Conservation (phyloP, 2,797 vertebrate species). For the Scarus forsteni region DNA sequence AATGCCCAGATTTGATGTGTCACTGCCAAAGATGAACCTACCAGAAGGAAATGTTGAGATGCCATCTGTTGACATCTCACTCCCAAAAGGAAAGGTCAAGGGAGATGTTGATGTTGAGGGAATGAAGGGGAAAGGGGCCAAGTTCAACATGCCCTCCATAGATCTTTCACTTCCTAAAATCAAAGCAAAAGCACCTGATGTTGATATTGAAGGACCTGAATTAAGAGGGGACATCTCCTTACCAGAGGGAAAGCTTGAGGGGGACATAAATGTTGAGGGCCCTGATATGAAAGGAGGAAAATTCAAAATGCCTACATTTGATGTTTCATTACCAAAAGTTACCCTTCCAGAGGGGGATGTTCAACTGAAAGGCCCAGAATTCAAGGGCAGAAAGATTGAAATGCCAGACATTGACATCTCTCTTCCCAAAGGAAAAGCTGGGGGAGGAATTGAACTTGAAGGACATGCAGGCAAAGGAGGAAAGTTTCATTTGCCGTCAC, state of each 20-base stretch:
- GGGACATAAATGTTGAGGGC: slow-evolving; percentile 35
- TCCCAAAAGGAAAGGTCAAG: slow-evolving; percentile 48
- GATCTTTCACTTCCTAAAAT: slow-evolving; percentile 55
- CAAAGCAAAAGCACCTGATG: slow-evolving; percentile 30
- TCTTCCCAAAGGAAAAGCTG: slow-evolving; percentile 43
- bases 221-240: slow-evolving; percentile 29
- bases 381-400: slow-evolving; percentile 39
- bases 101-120: slow-evolving; percentile 45
- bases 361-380: slow-evolving; percentile 35
- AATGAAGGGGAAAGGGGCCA: slow-evolving; percentile 8
- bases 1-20: slow-evolving; percentile 55
- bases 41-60: slow-evolving; percentile 53
- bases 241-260: slow-evolving; percentile 33
- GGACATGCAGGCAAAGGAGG: slow-evolving; percentile 52
- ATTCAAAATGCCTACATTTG: slow-evolving; percentile 49
- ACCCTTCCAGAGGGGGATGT: slow-evolving; percentile 32
- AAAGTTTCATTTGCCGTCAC: slow-evolving; percentile 52
- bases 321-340: slow-evolving; percentile 53
- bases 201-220: slow-evolving; percentile 8
- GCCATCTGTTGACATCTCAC: slow-evolving; percentile 57
- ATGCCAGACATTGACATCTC: slow-evolving; percentile 59
- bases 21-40: slow-evolving; percentile 45
- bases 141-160: slow-evolving; percentile 19
- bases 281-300: slow-evolving; percentile 20
- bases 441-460: slow-evolving; percentile 43